These are phyloP conservation scores for Cirrhinus molitorella DNA, from an alignment of 2,797 vertebrate species.

Conservation along the genomic window DNA sequence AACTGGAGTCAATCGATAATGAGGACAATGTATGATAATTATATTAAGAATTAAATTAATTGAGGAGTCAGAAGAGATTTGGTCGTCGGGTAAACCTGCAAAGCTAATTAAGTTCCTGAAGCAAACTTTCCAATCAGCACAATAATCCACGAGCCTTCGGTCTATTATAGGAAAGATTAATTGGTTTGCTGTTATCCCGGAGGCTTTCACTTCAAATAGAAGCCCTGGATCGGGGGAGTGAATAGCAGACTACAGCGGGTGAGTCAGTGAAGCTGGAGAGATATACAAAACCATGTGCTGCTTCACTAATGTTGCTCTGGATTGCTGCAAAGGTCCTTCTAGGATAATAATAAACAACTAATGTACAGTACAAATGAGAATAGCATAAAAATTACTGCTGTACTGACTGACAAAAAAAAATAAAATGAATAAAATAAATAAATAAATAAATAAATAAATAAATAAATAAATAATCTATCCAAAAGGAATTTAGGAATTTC, in stretches of 20 bases:
- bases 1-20: constrained; percentile 47
- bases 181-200: constrained; percentile 57
- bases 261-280: constrained; percentile 28
- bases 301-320: background rate
- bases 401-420: background rate
- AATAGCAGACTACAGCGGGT: constrained; percentile 21
- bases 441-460: background rate
- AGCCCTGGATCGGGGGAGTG: constrained; percentile 50
- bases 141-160: constrained; percentile 58
- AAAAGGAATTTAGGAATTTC: background rate
- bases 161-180: constrained; percentile 63
- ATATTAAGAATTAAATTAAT: constrained; percentile 61
- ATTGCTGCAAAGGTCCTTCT: constrained; percentile 10
- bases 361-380: constrained; percentile 7
- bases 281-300: constrained; percentile 25
- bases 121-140: constrained; percentile 60
- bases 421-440: too few species aligned
- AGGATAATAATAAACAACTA: background rate
- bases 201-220: constrained; percentile 55
- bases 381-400: background rate
- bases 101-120: constrained; percentile 63
- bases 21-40: constrained; percentile 57
- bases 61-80: constrained; percentile 55
- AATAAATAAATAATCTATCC: too few species aligned
- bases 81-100: constrained; percentile 53